Evolutionary conservation across 2,888 invertebrate species (phyloP).

Genomic region (Latheticus oryzae): DNA sequence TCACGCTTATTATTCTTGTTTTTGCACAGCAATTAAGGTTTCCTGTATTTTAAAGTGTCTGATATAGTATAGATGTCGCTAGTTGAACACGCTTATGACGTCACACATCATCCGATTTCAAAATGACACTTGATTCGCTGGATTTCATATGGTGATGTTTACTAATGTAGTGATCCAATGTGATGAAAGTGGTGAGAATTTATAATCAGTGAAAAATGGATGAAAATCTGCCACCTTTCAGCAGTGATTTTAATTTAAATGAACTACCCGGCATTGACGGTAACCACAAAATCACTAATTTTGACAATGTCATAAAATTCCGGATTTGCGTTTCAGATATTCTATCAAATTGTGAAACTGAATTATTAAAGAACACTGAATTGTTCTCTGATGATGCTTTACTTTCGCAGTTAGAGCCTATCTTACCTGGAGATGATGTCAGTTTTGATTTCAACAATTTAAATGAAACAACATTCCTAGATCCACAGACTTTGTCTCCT

Average conservation of each 20-base stretch:
- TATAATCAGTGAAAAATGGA: constrained; percentile 60
- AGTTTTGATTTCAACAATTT: constrained; percentile 65
- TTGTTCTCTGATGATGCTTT: constrained; percentile 69
- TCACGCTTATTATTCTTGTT: too few relatives aligned
- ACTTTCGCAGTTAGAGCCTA: constrained; percentile 66
- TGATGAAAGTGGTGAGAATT: constrained; percentile 49
- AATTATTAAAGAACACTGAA: constrained; percentile 70
- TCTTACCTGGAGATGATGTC: constrained; percentile 66
- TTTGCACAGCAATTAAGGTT: too few relatives aligned
- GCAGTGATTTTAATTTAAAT: constrained; percentile 72
- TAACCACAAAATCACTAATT: constrained; percentile 56
- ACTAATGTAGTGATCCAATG: constrained; percentile 60
- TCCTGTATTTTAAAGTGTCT: too few relatives aligned
- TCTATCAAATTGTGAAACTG: constrained; percentile 75
- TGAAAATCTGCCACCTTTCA: constrained; percentile 64
- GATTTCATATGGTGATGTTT: constrained; percentile 62
- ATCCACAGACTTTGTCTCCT: constrained; percentile 52
- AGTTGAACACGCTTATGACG: constrained; percentile 61
- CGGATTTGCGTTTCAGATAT: constrained; percentile 73
- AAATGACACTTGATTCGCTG: constrained; percentile 70
- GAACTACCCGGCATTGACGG: constrained; percentile 79
- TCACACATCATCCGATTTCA: constrained; percentile 72
- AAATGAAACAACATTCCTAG: constrained; percentile 52
- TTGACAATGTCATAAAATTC: too few relatives aligned
- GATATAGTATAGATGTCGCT: constrained; percentile 43